These are phyloP conservation scores for Drosophila melanosoma DNA, from an alignment of 2,888 invertebrate genomes.

Conservation along the genomic window DNA sequence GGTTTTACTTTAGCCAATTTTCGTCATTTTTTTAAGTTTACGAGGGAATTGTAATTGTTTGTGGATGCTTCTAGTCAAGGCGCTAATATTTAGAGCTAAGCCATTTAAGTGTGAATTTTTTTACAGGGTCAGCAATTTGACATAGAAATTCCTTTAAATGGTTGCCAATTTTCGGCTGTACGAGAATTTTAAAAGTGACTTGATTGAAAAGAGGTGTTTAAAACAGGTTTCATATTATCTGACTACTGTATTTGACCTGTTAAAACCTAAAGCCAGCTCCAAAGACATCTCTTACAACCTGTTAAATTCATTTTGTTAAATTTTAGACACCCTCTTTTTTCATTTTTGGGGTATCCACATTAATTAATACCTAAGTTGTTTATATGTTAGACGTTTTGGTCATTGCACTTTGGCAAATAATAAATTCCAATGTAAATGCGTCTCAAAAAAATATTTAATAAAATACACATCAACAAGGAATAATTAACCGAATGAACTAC, in stretches of 20 bases:
- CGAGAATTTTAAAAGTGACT: background rate
- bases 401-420: slow-evolving; percentile 39
- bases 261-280: too few relatives aligned
- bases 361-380: slow-evolving; percentile 1
- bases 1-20: slow-evolving; percentile 49
- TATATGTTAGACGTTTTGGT: slow-evolving; percentile 31
- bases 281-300: background rate
- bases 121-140: slow-evolving; percentile 35
- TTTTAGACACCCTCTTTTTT: background rate
- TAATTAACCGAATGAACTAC: slow-evolving; percentile 24
- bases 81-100: slow-evolving; percentile 14
- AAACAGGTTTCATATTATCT: background rate
- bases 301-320: background rate
- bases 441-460: background rate
- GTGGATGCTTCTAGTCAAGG: slow-evolving; percentile 42
- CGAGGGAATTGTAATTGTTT: slow-evolving; percentile 31
- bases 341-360: background rate
- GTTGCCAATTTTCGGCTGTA: background rate
- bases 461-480: slow-evolving; percentile 3
- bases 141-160: background rate
- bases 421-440: slow-evolving; percentile 10
- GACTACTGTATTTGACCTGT: background rate
- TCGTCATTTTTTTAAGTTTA: slow-evolving; percentile 18
- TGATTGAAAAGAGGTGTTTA: background rate
- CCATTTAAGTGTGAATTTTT: slow-evolving; percentile 32